These are phyloP conservation scores for Hyphantria cunea DNA, from an alignment of 1,140 invertebrate genomes.

Conservation along the genomic window DNA sequence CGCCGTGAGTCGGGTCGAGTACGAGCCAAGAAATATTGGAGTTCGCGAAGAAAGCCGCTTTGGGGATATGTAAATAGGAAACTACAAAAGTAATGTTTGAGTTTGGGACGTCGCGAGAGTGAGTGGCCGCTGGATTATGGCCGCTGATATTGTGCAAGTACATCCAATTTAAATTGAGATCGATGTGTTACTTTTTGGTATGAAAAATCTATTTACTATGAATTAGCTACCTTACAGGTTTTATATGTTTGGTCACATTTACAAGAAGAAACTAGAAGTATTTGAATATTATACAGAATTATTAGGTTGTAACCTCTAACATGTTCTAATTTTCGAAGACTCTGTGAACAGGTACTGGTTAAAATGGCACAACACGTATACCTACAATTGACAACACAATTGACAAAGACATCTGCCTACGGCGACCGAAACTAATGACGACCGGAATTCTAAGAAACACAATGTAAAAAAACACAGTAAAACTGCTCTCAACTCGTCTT, in stretches of 20 bases:
- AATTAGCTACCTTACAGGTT: too few species aligned
- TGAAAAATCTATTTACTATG: too few species aligned
- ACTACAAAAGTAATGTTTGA: conserved; percentile 74
- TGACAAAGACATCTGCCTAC: conserved; percentile 24
- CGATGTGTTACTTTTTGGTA: conserved; percentile 4
- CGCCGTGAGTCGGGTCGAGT: conserved; percentile 66
- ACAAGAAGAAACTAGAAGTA: too few species aligned
- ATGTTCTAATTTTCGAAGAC: not conserved
- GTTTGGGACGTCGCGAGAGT: conserved; percentile 55
- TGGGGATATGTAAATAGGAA: conserved; percentile 74
- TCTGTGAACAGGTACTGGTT: conserved; percentile 13
- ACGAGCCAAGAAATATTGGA: conserved; percentile 73
- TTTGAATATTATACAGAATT: too few species aligned
- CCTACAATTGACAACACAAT: conserved; percentile 21
- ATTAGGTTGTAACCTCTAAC: too few species aligned
- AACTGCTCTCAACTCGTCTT: conserved; percentile 27
- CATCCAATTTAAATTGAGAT: conserved; percentile 50
- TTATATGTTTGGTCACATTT: too few species aligned
- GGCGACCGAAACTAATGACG: conserved; percentile 27
- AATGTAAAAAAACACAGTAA: conserved; percentile 21
- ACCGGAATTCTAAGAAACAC: conserved; percentile 29
- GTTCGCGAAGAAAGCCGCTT: conserved; percentile 73
- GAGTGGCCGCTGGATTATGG: conserved; percentile 63
- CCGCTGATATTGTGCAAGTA: conserved; percentile 45
- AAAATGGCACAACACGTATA: conserved; percentile 7